Conservation (phyloP, 2,113 vertebrate genomes). For the Xyrauchen texanus region DNA sequence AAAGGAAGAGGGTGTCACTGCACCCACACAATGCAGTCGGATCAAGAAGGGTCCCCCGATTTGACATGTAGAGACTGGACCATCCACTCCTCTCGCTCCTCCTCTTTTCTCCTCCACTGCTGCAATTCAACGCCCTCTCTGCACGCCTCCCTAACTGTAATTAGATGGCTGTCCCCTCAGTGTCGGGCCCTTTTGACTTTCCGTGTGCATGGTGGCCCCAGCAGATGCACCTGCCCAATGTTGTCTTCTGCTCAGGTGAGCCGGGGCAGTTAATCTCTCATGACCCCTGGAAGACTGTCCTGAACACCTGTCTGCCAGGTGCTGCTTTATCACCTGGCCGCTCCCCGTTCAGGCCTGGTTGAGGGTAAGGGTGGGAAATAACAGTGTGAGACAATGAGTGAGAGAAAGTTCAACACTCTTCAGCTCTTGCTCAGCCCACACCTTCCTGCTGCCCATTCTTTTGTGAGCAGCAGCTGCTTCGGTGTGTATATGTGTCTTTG, state of each 20-base stretch:
- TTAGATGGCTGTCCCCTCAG: conserved; percentile 38
- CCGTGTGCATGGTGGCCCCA: not conserved
- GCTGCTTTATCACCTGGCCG: conserved; percentile 39
- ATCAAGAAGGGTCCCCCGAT: conserved; percentile 30
- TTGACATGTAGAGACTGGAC: conserved; percentile 47
- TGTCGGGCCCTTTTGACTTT: conserved; percentile 14
- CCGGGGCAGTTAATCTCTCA: conserved; percentile 45
- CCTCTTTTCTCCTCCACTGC: conserved; percentile 40
- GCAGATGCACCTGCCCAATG: conserved; percentile 54
- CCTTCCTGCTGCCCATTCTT: conserved; percentile 34
- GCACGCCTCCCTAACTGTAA: conserved; percentile 48
- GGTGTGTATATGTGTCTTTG: conserved; percentile 21
- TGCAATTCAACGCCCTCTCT: conserved; percentile 44
- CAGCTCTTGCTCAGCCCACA: conserved; percentile 45
- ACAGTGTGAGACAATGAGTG: conserved; percentile 33
- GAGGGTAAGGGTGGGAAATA: conserved; percentile 42
- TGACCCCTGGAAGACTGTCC: conserved; percentile 49
- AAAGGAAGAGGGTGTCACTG: conserved; percentile 40
- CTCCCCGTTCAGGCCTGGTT: conserved; percentile 23
- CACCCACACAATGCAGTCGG: conserved; percentile 36
- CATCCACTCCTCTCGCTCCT: conserved; percentile 37
- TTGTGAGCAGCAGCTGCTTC: conserved; percentile 54
- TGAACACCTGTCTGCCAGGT: conserved; percentile 58
- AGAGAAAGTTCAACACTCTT: conserved; percentile 49
- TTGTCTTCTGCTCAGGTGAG: conserved; percentile 46